These are phyloP conservation scores for Xylota segnis DNA, from an alignment of 2,888 invertebrate genomes.

Conservation along the genomic window DNA sequence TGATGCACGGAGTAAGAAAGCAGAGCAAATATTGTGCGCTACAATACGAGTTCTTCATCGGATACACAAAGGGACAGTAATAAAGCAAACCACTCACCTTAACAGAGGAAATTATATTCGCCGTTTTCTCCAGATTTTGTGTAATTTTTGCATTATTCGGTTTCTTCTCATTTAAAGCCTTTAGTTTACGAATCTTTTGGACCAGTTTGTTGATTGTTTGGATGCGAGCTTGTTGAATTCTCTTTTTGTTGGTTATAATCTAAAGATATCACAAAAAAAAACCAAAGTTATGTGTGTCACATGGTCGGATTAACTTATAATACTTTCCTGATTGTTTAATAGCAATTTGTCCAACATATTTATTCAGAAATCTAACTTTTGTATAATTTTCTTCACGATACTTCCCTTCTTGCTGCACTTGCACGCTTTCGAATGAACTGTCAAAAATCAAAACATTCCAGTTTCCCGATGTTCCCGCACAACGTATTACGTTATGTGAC, in stretches of 20 bases:
- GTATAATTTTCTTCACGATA: not conserved
- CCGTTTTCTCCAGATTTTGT: constrained; percentile 79
- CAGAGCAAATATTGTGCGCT: no score
- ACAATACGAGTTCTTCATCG: not conserved
- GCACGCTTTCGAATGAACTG: constrained; percentile 20
- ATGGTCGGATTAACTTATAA: not conserved
- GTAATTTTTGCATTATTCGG: constrained; percentile 80
- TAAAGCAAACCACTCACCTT: constrained; percentile 77
- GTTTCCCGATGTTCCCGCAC: not conserved
- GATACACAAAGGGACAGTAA: not conserved
- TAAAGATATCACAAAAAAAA: constrained; percentile 51
- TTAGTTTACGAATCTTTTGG: constrained; percentile 82
- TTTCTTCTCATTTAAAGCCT: constrained; percentile 79
- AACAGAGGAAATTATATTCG: constrained; percentile 79
- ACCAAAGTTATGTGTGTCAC: constrained; percentile 6
- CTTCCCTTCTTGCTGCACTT: not conserved
- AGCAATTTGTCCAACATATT: constrained; percentile 82
- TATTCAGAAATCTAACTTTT: not conserved
- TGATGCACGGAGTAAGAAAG: no score
- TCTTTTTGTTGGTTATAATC: constrained; percentile 82
- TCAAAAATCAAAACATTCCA: constrained; percentile 64
- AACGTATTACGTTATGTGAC: constrained; percentile 30
- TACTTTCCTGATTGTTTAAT: constrained; percentile 83
- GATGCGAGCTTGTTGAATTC: constrained; percentile 80
- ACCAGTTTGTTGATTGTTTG: constrained; percentile 82